Percentiles rank a stretch among this genome's conserved stretches.
phyloP scores from a whole-genome alignment of 2,113 vertebrate genomes.

The Crotalus viridis region DNA sequence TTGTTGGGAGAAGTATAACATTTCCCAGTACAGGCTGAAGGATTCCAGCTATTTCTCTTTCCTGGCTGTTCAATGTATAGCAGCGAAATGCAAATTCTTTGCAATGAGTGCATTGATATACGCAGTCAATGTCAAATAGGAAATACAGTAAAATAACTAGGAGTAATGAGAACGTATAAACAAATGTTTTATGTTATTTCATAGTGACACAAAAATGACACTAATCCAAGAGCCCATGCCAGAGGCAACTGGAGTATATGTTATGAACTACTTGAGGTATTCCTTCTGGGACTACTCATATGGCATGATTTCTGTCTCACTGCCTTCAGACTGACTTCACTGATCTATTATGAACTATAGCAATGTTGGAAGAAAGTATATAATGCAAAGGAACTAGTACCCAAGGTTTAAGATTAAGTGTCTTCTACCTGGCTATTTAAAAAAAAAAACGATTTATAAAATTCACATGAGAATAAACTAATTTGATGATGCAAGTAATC shows the following conservation, averaged over 20 bases:
- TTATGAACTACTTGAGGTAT: constrained; percentile 59
- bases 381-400: neutral
- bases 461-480: neutral
- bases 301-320: constrained; percentile 57
- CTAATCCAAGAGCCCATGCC: constrained; percentile 62
- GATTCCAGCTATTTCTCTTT: constrained; percentile 37
- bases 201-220: constrained; percentile 55
- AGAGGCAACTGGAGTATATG: constrained; percentile 55
- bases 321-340: constrained; percentile 60
- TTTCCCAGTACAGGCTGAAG: neutral
- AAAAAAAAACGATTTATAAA: neutral
- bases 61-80: constrained; percentile 6
- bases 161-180: constrained; percentile 55
- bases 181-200: constrained; percentile 58
- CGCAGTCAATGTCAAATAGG: constrained; percentile 38
- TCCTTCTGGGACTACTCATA: constrained; percentile 57
- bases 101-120: constrained; percentile 30
- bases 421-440: neutral
- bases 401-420: constrained; percentile 7
- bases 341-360: constrained; percentile 52
- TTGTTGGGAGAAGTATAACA: neutral
- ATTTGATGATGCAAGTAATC: neutral
- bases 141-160: constrained; percentile 48
- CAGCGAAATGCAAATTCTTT: constrained; percentile 15
- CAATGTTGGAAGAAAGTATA: constrained; percentile 38